Conservation (phyloP, 2,113 vertebrate species). For the Arothron firmamentum region DNA sequence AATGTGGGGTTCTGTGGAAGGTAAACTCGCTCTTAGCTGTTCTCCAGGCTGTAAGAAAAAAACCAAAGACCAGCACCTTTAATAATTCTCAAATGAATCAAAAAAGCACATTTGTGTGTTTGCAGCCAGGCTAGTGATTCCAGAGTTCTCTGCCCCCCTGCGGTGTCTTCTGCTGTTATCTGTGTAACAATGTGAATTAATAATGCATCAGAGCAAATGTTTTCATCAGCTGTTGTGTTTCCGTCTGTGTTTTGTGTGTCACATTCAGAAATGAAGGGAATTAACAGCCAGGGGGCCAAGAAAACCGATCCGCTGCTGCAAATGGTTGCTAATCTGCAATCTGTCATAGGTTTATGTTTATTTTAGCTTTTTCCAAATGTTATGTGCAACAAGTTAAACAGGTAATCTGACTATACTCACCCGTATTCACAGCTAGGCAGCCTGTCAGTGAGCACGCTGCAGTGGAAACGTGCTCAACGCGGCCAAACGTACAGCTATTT, state of each 20-base stretch:
- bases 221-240: constrained; percentile 37
- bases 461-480: constrained; percentile 48
- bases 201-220: constrained; percentile 38
- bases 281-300: constrained; percentile 14
- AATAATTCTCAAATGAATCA: constrained; percentile 30
- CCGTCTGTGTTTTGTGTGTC: constrained; percentile 24
- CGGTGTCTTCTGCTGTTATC: constrained; percentile 42
- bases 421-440: constrained; percentile 17
- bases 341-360: constrained; percentile 2
- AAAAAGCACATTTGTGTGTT: constrained; percentile 36
- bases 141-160: constrained; percentile 47
- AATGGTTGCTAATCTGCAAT: constrained; percentile 14
- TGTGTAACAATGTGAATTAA: constrained; percentile 15
- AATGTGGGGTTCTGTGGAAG: too few species aligned
- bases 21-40: neutral
- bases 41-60: constrained; percentile 33
- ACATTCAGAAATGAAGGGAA: constrained; percentile 16
- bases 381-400: too few species aligned
- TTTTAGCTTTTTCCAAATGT: neutral
- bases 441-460: constrained; percentile 51
- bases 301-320: neutral
- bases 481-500: constrained; percentile 65
- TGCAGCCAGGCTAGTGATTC: constrained; percentile 39
- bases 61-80: neutral
- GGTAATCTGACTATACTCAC: neutral